Base-by-base conservation (phyloP, 1,140 invertebrate genomes). In the Frieseomelitta varia region DNA sequence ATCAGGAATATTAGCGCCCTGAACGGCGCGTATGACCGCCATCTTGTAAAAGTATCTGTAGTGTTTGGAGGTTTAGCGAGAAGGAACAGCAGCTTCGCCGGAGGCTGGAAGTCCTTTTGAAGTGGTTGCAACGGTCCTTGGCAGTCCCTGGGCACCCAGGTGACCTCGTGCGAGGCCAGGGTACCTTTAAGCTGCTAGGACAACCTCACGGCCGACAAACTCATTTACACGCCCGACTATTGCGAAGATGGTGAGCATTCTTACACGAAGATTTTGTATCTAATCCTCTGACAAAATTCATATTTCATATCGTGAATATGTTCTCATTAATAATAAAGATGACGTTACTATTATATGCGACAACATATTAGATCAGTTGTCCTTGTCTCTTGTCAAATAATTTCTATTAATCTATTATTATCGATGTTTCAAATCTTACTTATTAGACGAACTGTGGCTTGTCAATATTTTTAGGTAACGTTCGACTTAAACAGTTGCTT, bases 221-320 rank as follows among this genome's bases (percentile, higher is more conserved):
- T 88, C 87, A 81, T 78, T 86, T 84, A 88, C 88, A 87, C 91
- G 89, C 85, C 89, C 88, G 79, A 91, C 90, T 86, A 88, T 91
- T 84, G 81, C 90, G 89, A 94, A 94, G 91, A 94, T 93, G 92
- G 92, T 93, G 87, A 93, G 92, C 86, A n/a, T 61, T 61, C 34
- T 61, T 68, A 55, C 30, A 30, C n/a, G 30, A 61, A 71, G 11
- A 84, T 76, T 81, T 78, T 76, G 58, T 63, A 27, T 85, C 65
- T 78, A 79, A 77, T 75, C 76, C 76, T 74, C 27, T 56, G 27
- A 55, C 39, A 73, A 81, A 61, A 53, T 78, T 73, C 61, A 1
- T 71, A 68, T 80, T 58, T n/a, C 14, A 3, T n/a, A 39, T 47
- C 34, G n/a, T 15, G 11, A 56, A 24, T 24, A 27, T 14, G 10